phyloP scores from a whole-genome alignment of 2,888 invertebrate genomes.

The Macrosoma leucophasiata region DNA sequence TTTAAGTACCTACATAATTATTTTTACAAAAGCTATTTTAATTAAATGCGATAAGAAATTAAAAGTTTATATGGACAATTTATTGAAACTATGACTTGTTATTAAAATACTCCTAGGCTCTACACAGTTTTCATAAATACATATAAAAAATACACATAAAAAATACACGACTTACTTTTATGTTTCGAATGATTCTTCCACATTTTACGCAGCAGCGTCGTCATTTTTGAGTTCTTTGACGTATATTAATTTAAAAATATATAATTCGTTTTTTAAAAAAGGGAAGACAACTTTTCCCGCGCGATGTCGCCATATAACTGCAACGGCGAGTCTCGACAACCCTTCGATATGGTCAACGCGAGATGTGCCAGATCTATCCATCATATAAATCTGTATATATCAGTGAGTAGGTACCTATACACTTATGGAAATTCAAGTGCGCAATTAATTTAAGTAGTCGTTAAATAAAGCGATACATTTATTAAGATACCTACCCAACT shows the following conservation, averaged over 20 bases:
- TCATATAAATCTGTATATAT: constrained; percentile 1
- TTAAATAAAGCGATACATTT: too few species aligned
- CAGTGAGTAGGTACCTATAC: background rate
- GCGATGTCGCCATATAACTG: constrained; percentile 38
- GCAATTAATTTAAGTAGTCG: constrained; percentile 11
- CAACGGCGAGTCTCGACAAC: constrained; percentile 36
- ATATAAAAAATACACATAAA: constrained; percentile 11
- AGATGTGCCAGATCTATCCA: constrained; percentile 25
- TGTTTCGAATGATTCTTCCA: constrained; percentile 81
- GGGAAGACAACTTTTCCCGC: constrained; percentile 45
- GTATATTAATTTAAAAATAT: constrained; percentile 8
- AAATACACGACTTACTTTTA: constrained; percentile 75
- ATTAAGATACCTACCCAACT: too few species aligned
- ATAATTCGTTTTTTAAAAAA: constrained; percentile 9
- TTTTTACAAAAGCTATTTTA: too few species aligned
- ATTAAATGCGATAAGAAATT: too few species aligned
- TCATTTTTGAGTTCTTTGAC: constrained; percentile 40
- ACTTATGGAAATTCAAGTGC: constrained; percentile 7
- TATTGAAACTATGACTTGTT: too few species aligned
- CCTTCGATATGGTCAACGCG: constrained; percentile 40
- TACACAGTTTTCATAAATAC: too few species aligned
- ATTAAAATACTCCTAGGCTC: too few species aligned
- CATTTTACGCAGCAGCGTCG: constrained; percentile 78
- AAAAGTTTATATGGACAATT: too few species aligned
- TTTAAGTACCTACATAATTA: too few species aligned